Percentiles rank a stretch among this genome's conserved stretches.
Evolutionary conservation across 2,797 vertebrate genomes (phyloP).

Genomic region (Tenualosa thibaudeaui): DNA sequence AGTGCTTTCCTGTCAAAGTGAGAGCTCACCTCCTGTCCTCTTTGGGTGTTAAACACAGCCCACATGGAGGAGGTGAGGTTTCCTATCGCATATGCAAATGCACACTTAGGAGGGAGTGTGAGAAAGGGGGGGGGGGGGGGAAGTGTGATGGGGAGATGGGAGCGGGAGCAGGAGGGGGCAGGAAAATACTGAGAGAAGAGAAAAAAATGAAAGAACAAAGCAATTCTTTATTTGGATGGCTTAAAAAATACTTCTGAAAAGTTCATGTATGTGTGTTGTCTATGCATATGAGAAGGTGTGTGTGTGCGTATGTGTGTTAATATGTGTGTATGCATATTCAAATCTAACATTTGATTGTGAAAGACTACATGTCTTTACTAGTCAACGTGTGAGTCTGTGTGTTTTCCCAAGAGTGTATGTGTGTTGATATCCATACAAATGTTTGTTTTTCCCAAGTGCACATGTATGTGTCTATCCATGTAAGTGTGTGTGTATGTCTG

Average conservation of each 20-base stretch:
- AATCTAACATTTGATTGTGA: neutral
- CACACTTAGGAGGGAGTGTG: constrained; percentile 19
- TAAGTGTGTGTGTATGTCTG: neutral
- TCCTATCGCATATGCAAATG: constrained; percentile 24
- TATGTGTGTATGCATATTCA: neutral
- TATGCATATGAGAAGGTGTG: neutral
- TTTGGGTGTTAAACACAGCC: constrained; percentile 29
- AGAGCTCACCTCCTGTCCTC: constrained; percentile 31
- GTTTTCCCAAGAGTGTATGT: neutral
- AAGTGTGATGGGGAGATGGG: constrained; percentile 51
- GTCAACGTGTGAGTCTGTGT: neutral
- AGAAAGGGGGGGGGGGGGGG: constrained; percentile 29
- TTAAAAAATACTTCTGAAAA: neutral
- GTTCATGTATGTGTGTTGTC: neutral
- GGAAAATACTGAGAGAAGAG: constrained; percentile 4
- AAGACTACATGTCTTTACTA: neutral
- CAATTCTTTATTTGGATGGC: neutral
- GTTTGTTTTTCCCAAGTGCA: neutral
- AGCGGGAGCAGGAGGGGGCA: constrained; percentile 38
- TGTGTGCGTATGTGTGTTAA: neutral
- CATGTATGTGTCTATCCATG: neutral
- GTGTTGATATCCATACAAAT: neutral
- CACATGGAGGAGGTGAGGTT: constrained; percentile 27
- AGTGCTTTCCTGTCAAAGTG: constrained; percentile 38
- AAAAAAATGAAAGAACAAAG: neutral